phyloP scores from a whole-genome alignment of 2,888 invertebrate species.

The Acholoe squamosa region DNA sequence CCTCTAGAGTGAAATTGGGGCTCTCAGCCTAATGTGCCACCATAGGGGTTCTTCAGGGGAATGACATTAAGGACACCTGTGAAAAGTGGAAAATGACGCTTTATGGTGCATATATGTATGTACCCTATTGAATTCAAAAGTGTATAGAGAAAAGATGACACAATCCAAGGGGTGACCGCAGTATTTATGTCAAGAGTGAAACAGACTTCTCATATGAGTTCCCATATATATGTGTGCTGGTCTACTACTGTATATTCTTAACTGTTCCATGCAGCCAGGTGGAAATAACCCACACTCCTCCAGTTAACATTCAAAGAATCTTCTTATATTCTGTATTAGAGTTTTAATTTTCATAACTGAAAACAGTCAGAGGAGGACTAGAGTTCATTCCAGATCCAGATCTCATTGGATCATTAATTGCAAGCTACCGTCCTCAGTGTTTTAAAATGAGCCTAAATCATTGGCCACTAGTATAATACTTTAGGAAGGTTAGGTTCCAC shows the following conservation, averaged over 20 bases:
- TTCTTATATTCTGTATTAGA: background rate
- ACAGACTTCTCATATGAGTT: background rate
- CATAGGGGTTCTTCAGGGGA: no score
- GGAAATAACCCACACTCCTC: background rate
- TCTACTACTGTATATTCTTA: background rate
- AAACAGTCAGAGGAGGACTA: background rate
- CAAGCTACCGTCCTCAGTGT: background rate
- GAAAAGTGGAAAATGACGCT: no score
- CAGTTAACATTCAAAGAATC: background rate
- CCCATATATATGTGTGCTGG: background rate
- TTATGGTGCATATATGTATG: no score
- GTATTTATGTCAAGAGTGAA: background rate
- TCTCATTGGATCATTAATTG: background rate
- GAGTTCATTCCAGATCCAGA: constrained; percentile 16
- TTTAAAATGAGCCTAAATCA: background rate
- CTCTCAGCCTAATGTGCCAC: no score
- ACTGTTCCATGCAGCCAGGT: background rate
- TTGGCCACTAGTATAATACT: background rate
- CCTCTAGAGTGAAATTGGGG: no score
- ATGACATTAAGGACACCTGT: no score
- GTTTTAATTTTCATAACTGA: background rate
- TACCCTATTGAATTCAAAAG: background rate
- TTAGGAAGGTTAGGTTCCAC: background rate
- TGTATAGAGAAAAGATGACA: background rate
- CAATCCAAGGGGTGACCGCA: background rate